A percentile compares a stretch with the other conserved stretches of the same genome.
phyloP scores from a whole-genome alignment of 2,888 invertebrate species.

The Acleris literana region DNA sequence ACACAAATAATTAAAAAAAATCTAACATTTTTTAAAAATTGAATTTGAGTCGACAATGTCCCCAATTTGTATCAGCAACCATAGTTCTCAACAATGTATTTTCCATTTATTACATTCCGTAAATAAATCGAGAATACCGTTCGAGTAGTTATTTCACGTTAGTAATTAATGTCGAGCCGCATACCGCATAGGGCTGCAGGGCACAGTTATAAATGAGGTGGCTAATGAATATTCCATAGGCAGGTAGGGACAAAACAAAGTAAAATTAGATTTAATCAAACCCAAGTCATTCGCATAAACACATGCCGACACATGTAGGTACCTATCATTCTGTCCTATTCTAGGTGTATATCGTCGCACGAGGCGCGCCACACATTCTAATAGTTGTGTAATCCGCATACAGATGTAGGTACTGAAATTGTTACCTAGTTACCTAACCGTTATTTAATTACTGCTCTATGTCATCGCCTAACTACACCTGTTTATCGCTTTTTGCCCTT shows the following conservation, averaged over 20 bases:
- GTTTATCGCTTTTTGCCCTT: no score
- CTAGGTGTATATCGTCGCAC: conserved; percentile 6
- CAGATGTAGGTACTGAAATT: background rate
- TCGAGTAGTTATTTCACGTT: background rate
- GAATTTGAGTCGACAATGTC: no score
- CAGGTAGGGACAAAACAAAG: conserved; percentile 1
- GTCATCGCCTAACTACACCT: no score
- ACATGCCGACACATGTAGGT: conserved; percentile 1
- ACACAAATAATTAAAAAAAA: no score
- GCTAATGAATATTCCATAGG: conserved; percentile 8
- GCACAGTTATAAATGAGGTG: conserved; percentile 5
- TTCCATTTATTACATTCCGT: background rate
- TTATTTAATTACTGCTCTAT: no score
- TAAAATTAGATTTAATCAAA: conserved; percentile 19
- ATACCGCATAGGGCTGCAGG: background rate
- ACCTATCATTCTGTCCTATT: background rate
- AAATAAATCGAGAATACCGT: background rate
- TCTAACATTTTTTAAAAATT: no score
- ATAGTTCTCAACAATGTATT: background rate
- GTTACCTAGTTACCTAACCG: no score
- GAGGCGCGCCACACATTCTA: conserved; percentile 27
- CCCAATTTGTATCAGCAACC: no score
- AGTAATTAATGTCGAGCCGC: background rate
- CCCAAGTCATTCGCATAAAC: conserved; percentile 11
- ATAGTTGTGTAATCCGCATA: conserved; percentile 16